Conservation (phyloP, 2,888 invertebrate species). For the Macrostomum cliftonense region DNA sequence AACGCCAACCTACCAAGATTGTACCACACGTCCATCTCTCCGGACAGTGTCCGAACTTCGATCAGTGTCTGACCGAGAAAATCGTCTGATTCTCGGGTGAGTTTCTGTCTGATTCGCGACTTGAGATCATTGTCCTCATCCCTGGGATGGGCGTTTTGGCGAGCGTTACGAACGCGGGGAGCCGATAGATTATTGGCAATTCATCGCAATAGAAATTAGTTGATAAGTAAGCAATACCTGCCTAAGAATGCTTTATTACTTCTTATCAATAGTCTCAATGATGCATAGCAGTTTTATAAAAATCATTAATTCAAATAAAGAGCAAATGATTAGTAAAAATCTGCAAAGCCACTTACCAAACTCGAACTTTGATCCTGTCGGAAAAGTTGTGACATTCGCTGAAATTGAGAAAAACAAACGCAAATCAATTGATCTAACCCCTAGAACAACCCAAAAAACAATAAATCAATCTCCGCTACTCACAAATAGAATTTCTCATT, state of each 20-base stretch:
- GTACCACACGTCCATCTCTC: conserved; percentile 99
- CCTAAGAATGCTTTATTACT: no score
- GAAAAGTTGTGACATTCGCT: conserved; percentile 99
- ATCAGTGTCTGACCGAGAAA: conserved; percentile 98
- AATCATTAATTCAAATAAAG: no score
- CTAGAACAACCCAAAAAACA: no score
- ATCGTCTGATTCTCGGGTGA: conserved; percentile 95
- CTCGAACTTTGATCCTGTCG: conserved; percentile 93
- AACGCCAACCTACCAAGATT: conserved; percentile 52
- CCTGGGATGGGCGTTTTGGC: conserved; percentile 38
- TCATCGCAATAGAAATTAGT: no score
- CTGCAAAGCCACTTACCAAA: conserved; percentile 46
- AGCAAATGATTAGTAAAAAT: no score
- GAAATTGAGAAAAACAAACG: conserved; percentile 25
- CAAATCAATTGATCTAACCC: no score
- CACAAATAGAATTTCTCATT: conserved; percentile 99
- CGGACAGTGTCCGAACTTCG: conserved; percentile 82
- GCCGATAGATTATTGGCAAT: no score
- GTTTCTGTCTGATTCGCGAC: conserved; percentile 83
- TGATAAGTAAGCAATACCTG: no score
- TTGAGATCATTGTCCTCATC: conserved; percentile 99
- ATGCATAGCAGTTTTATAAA: no score
- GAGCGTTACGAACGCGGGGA: no score
- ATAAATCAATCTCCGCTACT: conserved; percentile 43
- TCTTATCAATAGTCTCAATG: no score